A percentile compares a stretch with the other conserved stretches of the same genome.
Conservation (phyloP, 1,140 invertebrate genomes). For the Dendroctonus ponderosae region DNA sequence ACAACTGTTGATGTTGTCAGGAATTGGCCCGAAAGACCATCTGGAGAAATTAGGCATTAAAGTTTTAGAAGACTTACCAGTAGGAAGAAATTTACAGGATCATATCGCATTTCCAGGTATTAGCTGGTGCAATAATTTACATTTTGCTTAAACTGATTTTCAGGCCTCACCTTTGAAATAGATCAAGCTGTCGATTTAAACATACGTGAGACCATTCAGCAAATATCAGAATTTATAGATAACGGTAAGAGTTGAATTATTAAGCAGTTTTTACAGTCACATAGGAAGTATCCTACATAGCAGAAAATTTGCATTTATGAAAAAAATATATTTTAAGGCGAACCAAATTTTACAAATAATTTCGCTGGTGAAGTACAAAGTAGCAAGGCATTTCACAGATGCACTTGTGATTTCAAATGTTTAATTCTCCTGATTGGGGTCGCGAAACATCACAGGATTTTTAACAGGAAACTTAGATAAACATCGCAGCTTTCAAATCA, state of each 20-base stretch:
- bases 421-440: no score
- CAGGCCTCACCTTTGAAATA: constrained; percentile 76
- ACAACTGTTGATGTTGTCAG: constrained; percentile 61
- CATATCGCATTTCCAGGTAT: constrained; percentile 67
- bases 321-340: no score
- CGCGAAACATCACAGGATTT: no score
- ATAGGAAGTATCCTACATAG: no score
- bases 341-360: no score
- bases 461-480: no score
- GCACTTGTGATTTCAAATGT: no score
- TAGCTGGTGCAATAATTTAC: constrained; percentile 62
- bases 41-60: constrained; percentile 63
- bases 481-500: no score
- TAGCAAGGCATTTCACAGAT: no score
- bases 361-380: no score
- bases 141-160: constrained; percentile 76
- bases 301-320: no score
- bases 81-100: constrained; percentile 71
- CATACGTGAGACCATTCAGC: neutral
- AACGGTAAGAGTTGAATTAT: neutral
- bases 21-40: constrained; percentile 58
- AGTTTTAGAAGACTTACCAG: constrained; percentile 63
- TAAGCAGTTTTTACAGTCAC: neutral
- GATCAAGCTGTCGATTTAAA: constrained; percentile 49
- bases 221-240: neutral